Evolutionary conservation across 2,113 vertebrate genomes (phyloP), one percentile per base, ranked within the genome.

Genomic region (Scophthalmus maximus): DNA sequence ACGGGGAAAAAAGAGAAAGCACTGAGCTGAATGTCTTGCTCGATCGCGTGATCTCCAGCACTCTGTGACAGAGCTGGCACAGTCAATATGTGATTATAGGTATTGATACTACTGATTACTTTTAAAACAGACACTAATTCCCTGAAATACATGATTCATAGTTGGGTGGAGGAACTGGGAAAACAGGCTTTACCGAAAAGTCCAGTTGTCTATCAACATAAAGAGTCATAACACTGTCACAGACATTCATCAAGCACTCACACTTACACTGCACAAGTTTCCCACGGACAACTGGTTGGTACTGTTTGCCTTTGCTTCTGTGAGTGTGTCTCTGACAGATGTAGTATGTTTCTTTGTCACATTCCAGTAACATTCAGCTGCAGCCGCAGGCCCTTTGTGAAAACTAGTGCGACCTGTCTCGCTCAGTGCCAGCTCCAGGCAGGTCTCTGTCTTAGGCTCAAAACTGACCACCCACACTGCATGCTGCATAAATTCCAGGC

Each of bases 101-200:
- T 2, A 44, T 12, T 10, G 18, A 68, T 11, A 22, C 11, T 12
- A 22, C 20, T 7, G 20, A 53, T 78, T 38, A 68, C 40, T 1
- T 44, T 40, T 46, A 61, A 50, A 74, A 50, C 49, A 64, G 7
- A 64, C 15, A n/a, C 14, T 36, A 38, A 69, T 59, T 77, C 22
- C 29, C 51, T n/a, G 25, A 22, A 40, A 57, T 26, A 17, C 18
- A 29, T 59, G 78, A 91, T 47, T 84, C 80, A 80, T 56, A 50
- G 50, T 40, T 77, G 78, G 90, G 85, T 75, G 85, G 87, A 82
- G 76, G 38, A 27, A 83, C 82, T 64, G 42, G 85, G 63, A 51
- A 47, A 88, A 87, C 90, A 70, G 81, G 88, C 64, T 87, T 55
- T 61, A 59, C 83, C 12, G 65, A 82, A 63, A 80, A 81, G 5